Evolutionary conservation across 64 coral and sea anemone genomes (phyloP), one percentile per base, ranked within the genome.

Genomic region (Trachythela sp.): DNA sequence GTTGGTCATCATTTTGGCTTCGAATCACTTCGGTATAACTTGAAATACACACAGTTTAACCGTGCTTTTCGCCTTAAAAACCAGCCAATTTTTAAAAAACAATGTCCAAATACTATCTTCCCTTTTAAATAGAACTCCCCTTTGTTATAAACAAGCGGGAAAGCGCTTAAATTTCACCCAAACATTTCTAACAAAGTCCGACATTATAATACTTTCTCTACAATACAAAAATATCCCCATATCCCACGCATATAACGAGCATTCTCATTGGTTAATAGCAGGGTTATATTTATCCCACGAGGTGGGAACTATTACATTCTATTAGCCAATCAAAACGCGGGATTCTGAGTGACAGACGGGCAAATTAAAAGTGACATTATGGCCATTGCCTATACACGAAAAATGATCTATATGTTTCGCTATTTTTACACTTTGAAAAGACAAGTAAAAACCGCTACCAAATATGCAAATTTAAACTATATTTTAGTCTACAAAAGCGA

Each of bases 1-100:
- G 30, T 30, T 80, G 75, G 75, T 80, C 75, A 80, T 80, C 75
- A 80, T 80, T 36, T 80, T 80, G 75, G 33, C 26, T 34, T 10
- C 13, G 30, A 17, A 1, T 31, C 59, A n/a, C 59, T 68, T 68
- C 59, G 15, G 18, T 68, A 31, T 22, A 22, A 22, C 59, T 68
- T 31, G 6, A 22, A n/a, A 68, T 64, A 64, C 26, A 64, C 6
- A n/a, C 56, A n/a, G 8, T 64, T 17, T n/a, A 64, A 64, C 22
- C 56, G 56, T 22, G 11, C 8, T 64, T 64, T 18, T 26, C 22
- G 56, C 56, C 56, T 27, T 18, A 1, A 26, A 26, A 18, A n/a
- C 15, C 20, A 8, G 20, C 6, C 56, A n/a, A 64, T 2, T 26
- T 8, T n/a, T 26, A 22, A 18, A 30, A 37, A 80, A 37, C 35